Base-by-base conservation (phyloP, 1,140 invertebrate genomes). In the Drosophila aff. region DNA sequence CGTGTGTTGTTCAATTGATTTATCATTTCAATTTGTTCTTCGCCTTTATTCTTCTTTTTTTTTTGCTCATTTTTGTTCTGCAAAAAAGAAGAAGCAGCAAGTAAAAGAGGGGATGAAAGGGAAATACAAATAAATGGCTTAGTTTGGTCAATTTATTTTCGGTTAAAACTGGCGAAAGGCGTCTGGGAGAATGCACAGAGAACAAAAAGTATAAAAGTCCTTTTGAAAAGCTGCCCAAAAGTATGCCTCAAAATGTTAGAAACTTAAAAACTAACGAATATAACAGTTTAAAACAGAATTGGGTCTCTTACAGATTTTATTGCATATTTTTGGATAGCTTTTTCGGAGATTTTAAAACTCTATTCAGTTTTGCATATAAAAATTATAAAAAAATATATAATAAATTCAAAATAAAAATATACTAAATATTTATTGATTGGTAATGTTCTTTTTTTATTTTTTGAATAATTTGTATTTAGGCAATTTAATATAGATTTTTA, bases 21-120 rank as follows among this genome's bases (percentile, higher is more conserved):
- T 74, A 62, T 72, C 64, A 82, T 69, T 74, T 71, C 59, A 82
- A 86, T 76, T 71, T 78, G 55, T 55, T 66, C 33, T 49, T 44
- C 66, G 65, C 28, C 31, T 71, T 43, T 33, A 36, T 26, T 62
- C 44, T 28, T n/a, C 18, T 3, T 57, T 47, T 57, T 71, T 79
- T 50, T 52, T 62, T 63, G 43, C 26, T 62, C 41, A 18, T 77
- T 80, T 59, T 75, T 89, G 76, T 89, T 89, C 83, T 87, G 84
- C 3, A 83, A 78, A 62, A 68, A 63, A 40, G 41, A 63, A 40
- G 41, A 40, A n/a, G 50, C 67, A 64, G 40, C 8, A 15, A n/a
- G 53, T n/a, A 4, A 55, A 23, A 26, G 53, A 21, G 53, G 21
- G 53, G 36, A n/a, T 57, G 36, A 40, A 40, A 7, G 36, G 23